Base-by-base conservation (phyloP, 2,797 vertebrate genomes). In the Chaenodraco wilsoni region DNA sequence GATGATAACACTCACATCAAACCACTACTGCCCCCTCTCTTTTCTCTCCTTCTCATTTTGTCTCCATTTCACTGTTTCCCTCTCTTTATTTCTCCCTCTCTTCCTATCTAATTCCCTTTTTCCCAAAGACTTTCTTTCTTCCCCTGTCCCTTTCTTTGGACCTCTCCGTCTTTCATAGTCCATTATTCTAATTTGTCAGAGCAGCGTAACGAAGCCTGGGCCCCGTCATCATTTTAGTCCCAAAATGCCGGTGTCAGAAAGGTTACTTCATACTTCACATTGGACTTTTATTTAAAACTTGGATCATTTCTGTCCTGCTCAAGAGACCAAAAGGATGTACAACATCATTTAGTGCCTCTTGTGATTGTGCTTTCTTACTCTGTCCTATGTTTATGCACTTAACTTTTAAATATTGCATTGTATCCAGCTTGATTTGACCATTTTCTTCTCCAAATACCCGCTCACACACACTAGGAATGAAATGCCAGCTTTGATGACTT, bases 1-100 rank as follows among this genome's bases (percentile, higher is more conserved):
- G 89, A 93, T 95, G 89, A 94, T 91, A 94, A 93, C 93, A 91
- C 89, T 88, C 79, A 87, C 90, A 92, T 89, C 86, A 83, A 90
- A 78, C 85, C 92, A 89, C 92, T 86, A 88, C 89, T 88, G 90
- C 87, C 84, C 83, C 74, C 58, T 54, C 65, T 69, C 63, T 72
- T 65, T 65, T 56, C 71, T 77, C 72, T 71, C 70, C 72, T 58
- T 61, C 75, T 85, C 69, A 84, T 88, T 86, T 87, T 89, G 77
- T 88, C 74, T 88, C 78, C 84, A 83, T 87, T 82, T 88, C 66
- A 78, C 78, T 83, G 73, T 86, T 82, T 81, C 82, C 75, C 84
- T 86, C 81, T 72, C 70, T 84, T 88, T 89, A 84, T 89, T 81
- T 72, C 84, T 82, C 71, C 63, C 78, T 80, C 78, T 91, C 84